phyloP scores from a whole-genome alignment of 1,140 invertebrate species.

The Aporrectodea caliginosa region DNA sequence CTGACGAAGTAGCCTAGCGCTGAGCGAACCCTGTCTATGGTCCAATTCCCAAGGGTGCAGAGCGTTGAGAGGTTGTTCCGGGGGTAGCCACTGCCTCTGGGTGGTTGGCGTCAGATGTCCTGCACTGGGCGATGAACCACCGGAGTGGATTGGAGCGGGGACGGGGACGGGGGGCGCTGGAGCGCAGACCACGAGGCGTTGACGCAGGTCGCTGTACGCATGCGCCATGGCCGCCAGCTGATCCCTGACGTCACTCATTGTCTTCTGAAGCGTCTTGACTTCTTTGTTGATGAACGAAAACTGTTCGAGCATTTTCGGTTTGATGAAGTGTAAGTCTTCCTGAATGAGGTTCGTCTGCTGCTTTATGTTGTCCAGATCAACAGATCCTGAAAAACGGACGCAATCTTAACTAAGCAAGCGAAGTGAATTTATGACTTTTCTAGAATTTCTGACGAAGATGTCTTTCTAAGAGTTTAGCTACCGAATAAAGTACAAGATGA shows the following conservation, averaged over 20 bases:
- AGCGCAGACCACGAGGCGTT: neutral
- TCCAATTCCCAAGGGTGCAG: neutral
- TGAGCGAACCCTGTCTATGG: neutral
- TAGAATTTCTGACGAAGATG: too few relatives aligned
- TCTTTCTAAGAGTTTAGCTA: too few relatives aligned
- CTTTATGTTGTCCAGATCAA: neutral
- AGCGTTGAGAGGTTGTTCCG: neutral
- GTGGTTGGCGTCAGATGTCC: too few relatives aligned
- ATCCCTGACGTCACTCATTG: neutral
- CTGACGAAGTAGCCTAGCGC: neutral
- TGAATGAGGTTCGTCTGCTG: neutral
- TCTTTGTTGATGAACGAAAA: neutral
- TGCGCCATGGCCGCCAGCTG: neutral
- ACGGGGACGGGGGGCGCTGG: neutral
- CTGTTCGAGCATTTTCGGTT: neutral
- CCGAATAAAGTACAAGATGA: too few relatives aligned
- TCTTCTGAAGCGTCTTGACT: neutral
- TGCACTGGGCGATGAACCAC: too few relatives aligned
- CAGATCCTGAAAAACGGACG: constrained; percentile 1
- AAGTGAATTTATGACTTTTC: too few relatives aligned
- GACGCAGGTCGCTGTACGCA: neutral
- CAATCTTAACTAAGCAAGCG: too few relatives aligned
- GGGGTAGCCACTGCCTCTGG: too few relatives aligned
- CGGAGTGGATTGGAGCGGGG: neutral
- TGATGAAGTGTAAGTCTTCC: neutral